These are phyloP conservation scores for Indicator maculatus DNA, from an alignment of 2,113 vertebrate genomes.

Conservation along the genomic window DNA sequence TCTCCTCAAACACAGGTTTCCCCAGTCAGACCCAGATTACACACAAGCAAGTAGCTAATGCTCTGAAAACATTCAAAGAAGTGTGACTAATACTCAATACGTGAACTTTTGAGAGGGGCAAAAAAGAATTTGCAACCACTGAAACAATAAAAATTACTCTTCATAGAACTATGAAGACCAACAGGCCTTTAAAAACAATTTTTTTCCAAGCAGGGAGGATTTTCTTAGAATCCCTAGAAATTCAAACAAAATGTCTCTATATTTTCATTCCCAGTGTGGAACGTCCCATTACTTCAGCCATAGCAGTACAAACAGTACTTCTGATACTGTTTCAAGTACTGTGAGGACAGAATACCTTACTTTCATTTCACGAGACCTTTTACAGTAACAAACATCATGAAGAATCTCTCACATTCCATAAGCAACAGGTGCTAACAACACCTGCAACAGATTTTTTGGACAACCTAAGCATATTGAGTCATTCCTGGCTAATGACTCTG, in stretches of 20 bases:
- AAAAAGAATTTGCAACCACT: not conserved
- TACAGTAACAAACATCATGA: not conserved
- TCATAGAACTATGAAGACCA: not conserved
- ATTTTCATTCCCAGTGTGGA: not conserved
- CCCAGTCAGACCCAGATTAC: slow-evolving; percentile 5
- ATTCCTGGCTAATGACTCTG: not conserved
- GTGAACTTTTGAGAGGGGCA: not conserved
- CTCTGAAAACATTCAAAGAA: not conserved
- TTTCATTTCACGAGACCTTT: not conserved
- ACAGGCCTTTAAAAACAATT: not conserved
- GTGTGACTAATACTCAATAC: not conserved
- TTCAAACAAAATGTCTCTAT: not conserved
- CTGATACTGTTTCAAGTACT: not conserved
- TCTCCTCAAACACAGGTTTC: not conserved
- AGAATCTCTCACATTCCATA: not conserved
- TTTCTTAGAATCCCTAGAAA: not conserved
- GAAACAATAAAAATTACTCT: not conserved
- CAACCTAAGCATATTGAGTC: not conserved
- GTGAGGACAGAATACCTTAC: not conserved
- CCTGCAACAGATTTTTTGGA: not conserved
- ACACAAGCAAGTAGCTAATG: not conserved
- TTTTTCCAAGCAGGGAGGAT: not conserved
- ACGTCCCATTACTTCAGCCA: not conserved
- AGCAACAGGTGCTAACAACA: not conserved
- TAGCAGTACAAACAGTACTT: not conserved